Conservation (phyloP, 2,797 vertebrate species). For the Glossophaga mutica region DNA sequence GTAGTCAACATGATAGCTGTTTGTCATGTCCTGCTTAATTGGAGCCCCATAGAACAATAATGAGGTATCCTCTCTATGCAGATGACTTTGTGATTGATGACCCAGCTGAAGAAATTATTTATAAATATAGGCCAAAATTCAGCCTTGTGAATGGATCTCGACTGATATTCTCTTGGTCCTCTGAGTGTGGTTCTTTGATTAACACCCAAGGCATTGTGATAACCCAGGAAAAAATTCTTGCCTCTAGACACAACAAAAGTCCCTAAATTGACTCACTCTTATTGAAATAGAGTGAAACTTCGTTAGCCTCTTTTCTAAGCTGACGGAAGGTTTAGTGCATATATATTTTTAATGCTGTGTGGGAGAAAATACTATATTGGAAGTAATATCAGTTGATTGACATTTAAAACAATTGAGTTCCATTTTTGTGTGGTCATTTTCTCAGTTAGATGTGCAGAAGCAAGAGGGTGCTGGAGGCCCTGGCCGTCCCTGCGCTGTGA, state of each 20-base stretch:
- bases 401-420: conserved; percentile 56
- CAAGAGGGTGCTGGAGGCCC: conserved; percentile 48
- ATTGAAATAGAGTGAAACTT: conserved; percentile 73
- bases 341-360: conserved; percentile 70
- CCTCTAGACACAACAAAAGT: conserved; percentile 71
- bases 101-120: conserved; percentile 64
- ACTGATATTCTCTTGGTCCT: conserved; percentile 58
- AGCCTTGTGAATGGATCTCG: conserved; percentile 54
- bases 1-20: conserved; percentile 60
- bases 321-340: conserved; percentile 61
- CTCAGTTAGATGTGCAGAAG: conserved; percentile 26
- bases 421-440: conserved; percentile 50
- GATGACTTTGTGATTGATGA: conserved; percentile 70
- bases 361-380: conserved; percentile 60
- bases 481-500: not conserved
- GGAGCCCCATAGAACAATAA: conserved; percentile 62
- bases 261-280: conserved; percentile 62
- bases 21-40: conserved; percentile 61
- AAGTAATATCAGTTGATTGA: conserved; percentile 70
- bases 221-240: conserved; percentile 70
- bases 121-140: conserved; percentile 62
- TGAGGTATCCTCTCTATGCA: conserved; percentile 66
- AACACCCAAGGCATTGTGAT: conserved; percentile 64
- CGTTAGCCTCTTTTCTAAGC: conserved; percentile 46
- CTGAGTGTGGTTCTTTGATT: conserved; percentile 59